Evolutionary conservation across 2,113 vertebrate genomes (phyloP).

Genomic region (Colinus virginianus): DNA sequence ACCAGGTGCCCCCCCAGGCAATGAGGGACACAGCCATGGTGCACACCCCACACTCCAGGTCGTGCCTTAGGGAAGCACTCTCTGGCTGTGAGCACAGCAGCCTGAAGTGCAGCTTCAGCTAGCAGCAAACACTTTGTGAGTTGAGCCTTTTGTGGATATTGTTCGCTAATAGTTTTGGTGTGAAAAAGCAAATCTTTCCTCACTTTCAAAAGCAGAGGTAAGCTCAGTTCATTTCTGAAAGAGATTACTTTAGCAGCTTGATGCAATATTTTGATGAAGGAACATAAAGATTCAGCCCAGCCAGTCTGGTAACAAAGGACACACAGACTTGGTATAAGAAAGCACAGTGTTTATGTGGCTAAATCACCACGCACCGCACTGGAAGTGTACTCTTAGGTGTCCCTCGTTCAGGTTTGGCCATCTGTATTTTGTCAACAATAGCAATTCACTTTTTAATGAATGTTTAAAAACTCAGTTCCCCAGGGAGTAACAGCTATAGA

Average conservation of each 20-base stretch:
- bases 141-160: neutral
- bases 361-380: neutral
- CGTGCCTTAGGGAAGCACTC: slow-evolving; percentile 35
- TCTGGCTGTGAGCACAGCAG: neutral
- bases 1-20: neutral
- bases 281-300: neutral
- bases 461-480: slow-evolving; percentile 67
- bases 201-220: neutral
- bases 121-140: slow-evolving; percentile 17
- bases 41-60: neutral
- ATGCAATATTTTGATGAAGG: neutral
- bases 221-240: slow-evolving; percentile 3
- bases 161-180: neutral
- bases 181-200: neutral
- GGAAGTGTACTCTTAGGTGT: slow-evolving; percentile 45
- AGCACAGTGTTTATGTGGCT: neutral
- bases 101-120: slow-evolving; percentile 31
- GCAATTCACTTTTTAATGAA: slow-evolving; percentile 74
- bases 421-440: slow-evolving; percentile 76
- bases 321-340: neutral
- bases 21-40: neutral
- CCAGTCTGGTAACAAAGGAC: slow-evolving; percentile 17
- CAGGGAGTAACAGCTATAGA: slow-evolving; percentile 50
- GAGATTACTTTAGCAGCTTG: slow-evolving; percentile 43
- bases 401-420: slow-evolving; percentile 55